These are phyloP conservation scores for Itoplectis maculator DNA, from an alignment of 2,888 invertebrate species.

Conservation along the genomic window DNA sequence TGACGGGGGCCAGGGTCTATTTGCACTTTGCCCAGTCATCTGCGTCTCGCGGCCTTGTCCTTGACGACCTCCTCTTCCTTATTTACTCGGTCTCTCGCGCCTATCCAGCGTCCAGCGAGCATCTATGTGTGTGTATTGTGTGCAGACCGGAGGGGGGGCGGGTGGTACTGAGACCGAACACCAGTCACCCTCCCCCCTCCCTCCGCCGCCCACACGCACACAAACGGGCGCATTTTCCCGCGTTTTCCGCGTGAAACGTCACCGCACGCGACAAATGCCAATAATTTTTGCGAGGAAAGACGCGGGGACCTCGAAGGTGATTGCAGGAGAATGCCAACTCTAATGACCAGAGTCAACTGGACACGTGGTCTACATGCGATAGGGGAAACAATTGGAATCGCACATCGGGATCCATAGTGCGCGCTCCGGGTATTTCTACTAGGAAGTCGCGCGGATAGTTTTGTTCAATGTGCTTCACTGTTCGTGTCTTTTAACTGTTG, in stretches of 20 bases:
- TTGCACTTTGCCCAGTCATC: slow-evolving; percentile 43
- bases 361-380: not conserved
- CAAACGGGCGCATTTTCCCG: no score
- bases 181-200: no score
- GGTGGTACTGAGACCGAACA: no score
- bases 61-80: slow-evolving; percentile 60
- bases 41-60: slow-evolving; percentile 47
- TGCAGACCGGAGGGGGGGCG: no score
- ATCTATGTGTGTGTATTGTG: no score
- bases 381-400: not conserved
- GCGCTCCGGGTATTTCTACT: not conserved
- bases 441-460: slow-evolving; percentile 1
- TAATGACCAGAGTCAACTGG: slow-evolving; percentile 2
- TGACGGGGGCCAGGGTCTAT: slow-evolving; percentile 12
- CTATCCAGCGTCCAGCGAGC: not conserved
- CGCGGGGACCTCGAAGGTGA: not conserved
- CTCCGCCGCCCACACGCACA: no score
- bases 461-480: not conserved
- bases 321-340: not conserved
- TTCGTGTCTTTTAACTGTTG: slow-evolving; percentile 14
- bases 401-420: not conserved
- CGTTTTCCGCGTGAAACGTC: slow-evolving; percentile 2
- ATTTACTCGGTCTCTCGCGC: slow-evolving; percentile 28
- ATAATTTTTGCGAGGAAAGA: slow-evolving; percentile 12
- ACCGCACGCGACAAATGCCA: slow-evolving; percentile 14